Evolutionary conservation across 2,888 invertebrate species (phyloP).

Genomic region (Apamea anceps): DNA sequence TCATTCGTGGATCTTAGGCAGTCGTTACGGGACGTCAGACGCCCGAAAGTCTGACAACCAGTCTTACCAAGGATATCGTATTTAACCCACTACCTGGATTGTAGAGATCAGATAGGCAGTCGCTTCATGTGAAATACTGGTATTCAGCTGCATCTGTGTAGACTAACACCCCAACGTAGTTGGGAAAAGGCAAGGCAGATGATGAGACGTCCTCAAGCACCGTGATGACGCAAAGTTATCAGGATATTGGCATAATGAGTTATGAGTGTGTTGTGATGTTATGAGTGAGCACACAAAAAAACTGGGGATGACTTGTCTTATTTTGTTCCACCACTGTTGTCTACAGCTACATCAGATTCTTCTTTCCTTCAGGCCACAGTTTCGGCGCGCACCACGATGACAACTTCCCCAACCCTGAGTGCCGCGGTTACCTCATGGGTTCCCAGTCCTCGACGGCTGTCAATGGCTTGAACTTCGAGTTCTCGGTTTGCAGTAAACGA

Average conservation of each 20-base stretch:
- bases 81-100: neutral
- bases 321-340: neutral
- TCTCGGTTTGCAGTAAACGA: conserved; percentile 88
- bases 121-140: neutral
- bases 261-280: too few species aligned
- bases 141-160: neutral
- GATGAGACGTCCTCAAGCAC: neutral
- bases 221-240: neutral
- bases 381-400: conserved; percentile 90
- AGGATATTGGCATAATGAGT: neutral
- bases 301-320: neutral
- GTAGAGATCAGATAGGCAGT: neutral
- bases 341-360: neutral
- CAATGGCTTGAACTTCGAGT: conserved; percentile 79
- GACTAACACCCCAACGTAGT: neutral
- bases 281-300: too few species aligned
- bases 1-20: neutral
- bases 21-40: neutral
- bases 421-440: conserved; percentile 87
- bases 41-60: neutral
- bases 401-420: conserved; percentile 82
- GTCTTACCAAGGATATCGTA: neutral
- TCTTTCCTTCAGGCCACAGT: conserved; percentile 84
- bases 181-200: neutral
- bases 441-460: conserved; percentile 82